Conservation (phyloP, 2,888 invertebrate genomes). For the Chloromyia formosa region DNA sequence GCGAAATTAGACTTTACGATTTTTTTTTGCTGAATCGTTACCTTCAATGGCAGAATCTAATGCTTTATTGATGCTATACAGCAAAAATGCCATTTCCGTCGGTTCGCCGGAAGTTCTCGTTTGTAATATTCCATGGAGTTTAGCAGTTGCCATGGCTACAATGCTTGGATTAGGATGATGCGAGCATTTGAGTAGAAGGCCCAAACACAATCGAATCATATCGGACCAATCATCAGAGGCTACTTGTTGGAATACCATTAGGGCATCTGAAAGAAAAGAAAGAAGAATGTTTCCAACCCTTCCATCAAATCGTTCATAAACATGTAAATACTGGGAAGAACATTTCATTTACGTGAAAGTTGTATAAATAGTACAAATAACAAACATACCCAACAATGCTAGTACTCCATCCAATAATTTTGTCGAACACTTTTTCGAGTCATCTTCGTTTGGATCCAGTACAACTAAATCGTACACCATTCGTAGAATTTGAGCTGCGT, state of each 20-base stretch:
- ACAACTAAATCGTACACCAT: conserved; percentile 69
- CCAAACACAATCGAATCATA: conserved; percentile 67
- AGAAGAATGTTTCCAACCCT: too few relatives aligned
- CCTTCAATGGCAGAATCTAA: conserved; percentile 65
- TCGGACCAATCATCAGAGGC: conserved; percentile 67
- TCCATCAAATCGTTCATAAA: too few relatives aligned
- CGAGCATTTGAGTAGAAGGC: conserved; percentile 65
- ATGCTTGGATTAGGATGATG: conserved; percentile 66
- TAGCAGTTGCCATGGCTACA: conserved; percentile 70
- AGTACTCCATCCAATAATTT: conserved; percentile 69
- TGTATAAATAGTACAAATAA: conserved; percentile 4
- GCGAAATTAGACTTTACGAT: neutral
- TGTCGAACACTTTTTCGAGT: conserved; percentile 65
- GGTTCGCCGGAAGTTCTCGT: conserved; percentile 67
- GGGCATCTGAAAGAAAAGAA: conserved; percentile 60
- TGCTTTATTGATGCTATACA: conserved; percentile 64
- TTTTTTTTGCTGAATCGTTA: conserved; percentile 49
- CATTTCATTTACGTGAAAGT: neutral
- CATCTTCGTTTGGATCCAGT: conserved; percentile 66
- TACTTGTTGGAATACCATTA: conserved; percentile 68
- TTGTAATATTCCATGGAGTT: conserved; percentile 69
- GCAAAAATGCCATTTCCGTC: conserved; percentile 67
- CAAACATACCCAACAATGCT: conserved; percentile 61
- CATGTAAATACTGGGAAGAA: too few relatives aligned
- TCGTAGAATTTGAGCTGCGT: conserved; percentile 68